Base-by-base conservation (phyloP, 2,888 invertebrate genomes). In the Scaeva pyrastri region DNA sequence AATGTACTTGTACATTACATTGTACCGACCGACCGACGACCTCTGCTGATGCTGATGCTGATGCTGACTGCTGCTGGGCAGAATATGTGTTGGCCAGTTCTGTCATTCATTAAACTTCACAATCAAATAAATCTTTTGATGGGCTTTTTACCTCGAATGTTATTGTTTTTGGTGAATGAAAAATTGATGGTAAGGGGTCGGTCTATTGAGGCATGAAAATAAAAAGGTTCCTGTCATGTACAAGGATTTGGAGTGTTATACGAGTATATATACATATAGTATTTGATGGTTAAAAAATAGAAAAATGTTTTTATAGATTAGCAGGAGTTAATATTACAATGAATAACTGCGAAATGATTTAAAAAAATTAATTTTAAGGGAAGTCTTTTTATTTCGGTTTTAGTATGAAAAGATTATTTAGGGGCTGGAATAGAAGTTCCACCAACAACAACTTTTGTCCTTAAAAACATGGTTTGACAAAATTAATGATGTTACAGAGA, bases 91-190 rank as follows among this genome's bases (percentile, higher is more conserved):
- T 84, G 83, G 84, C 41, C 84, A 77, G 70, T 70, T 70, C 74
- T 82, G 86, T 82, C 82, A 86, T 82, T 86, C 86, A 86, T 86
- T 82, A 86, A 86, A 77, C 86, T 81, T 71, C 86, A 86, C 86
- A 82, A 86, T 86, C 82, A 86, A 86, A 86, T 86, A 86, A 86
- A 86, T 86, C 86, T 86, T 78, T 86, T 82, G 82, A 86, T 86
- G 82, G 86, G 70, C 82, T 82, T 86, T 82, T 78, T 82, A 86
- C 86, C 82, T 86, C 86, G 82, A 78, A 86, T 86, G 86, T 82
- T 86, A 86, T 82, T 86, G 86, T 82, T 86, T 86, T 71, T 74
- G 31, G 2, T 82, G 82, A 74, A 86, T 86, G 82, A 86, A 86
- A n/a, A 86, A 86, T 86, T 78, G 78, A 78, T 74, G 86, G 77